These are phyloP conservation scores for Tinamus major DNA, from an alignment of 2,797 vertebrate genomes.

Conservation along the genomic window DNA sequence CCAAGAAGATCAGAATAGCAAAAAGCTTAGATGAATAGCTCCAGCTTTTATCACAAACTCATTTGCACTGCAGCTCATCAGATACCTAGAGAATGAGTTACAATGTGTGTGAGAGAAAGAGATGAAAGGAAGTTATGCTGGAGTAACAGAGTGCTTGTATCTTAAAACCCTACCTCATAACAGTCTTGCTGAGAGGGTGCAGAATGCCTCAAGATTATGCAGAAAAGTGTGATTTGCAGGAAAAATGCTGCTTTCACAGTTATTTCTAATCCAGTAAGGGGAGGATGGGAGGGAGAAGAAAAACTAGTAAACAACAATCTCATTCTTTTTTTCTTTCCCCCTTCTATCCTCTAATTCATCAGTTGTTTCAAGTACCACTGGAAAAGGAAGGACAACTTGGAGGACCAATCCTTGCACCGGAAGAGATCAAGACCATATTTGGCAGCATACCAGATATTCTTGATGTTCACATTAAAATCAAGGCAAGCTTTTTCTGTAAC, in stretches of 20 bases:
- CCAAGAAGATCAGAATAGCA: not conserved
- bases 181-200: not conserved
- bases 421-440: constrained; percentile 98
- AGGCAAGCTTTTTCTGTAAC: constrained; percentile 79
- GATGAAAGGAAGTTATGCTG: not conserved
- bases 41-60: not conserved
- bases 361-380: constrained; percentile 95
- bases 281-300: not conserved
- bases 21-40: not conserved
- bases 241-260: not conserved
- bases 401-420: constrained; percentile 94
- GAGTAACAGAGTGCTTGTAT: not conserved
- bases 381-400: constrained; percentile 96
- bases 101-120: not conserved
- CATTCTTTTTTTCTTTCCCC: not conserved
- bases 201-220: not conserved
- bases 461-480: constrained; percentile 95
- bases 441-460: constrained; percentile 98
- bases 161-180: not conserved
- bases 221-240: not conserved
- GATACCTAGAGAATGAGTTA: not conserved
- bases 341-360: not conserved
- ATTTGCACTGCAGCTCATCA: not conserved
- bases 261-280: not conserved
- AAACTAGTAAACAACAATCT: no score